Base-by-base conservation (phyloP, 2,113 vertebrate species). In the Forbesichthys papilliferus region DNA sequence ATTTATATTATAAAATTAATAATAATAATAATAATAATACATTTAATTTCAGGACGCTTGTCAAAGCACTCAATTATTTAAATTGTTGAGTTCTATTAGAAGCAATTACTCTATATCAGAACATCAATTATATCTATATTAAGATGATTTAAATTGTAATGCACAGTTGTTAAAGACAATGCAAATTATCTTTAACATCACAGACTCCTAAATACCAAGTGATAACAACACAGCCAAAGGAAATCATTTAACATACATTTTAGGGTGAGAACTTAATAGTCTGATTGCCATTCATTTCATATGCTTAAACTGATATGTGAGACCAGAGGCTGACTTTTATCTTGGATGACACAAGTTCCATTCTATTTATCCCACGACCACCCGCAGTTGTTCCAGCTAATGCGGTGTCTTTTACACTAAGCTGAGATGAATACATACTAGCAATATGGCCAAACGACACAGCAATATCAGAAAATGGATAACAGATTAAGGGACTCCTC, bases 291-390 rank as follows among this genome's bases (percentile, higher is more conserved):
- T 85, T 88, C 60, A 84, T 86, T 82, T 79, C 68, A 57, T 73
- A 70, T 76, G 74, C 82, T 84, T 78, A 84, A 82, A 89, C 74
- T 49, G 75, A 68, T 75, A 70, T 84, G 77, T 62, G 69, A 73
- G 77, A 75, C 73, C 61, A 36, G 57, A 49, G 80, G 75, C 82
- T 83, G 82, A 88, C 78, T 77, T 59, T 85, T 84, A 90, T 90
- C 75, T 9, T 72, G 73, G 51, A 80, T 81, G 87, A 87, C 85
- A 84, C 48, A 27, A 71, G 66, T 77, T 85, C 79, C 74, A 71
- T 69, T 83, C 73, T 67, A 49, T 3, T 46, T 18, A 75, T 82
- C 64, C 75, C 79, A 74, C 1, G 9, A 73, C 82, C 60, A 64
- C 81, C 58, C 79, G 64, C 3, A 72, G 77, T 64, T 83, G 80